phyloP scores from a whole-genome alignment of 30 jellyfish, hydroid and myxozoan genomes.

The Sanderia malayensis region DNA sequence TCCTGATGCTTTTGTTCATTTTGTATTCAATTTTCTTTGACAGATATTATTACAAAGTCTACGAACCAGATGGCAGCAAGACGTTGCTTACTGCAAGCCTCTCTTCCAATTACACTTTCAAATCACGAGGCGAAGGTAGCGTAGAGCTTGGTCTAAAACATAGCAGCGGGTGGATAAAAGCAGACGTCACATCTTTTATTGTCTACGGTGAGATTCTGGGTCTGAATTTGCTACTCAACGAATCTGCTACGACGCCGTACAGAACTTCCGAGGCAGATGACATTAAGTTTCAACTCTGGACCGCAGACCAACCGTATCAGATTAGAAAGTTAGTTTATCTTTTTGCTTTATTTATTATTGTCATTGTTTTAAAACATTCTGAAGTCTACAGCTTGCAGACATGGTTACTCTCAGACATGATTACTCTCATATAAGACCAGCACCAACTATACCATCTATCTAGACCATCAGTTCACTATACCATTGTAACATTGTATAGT shows the following conservation, averaged over 20 bases:
- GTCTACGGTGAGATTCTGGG: conserved; percentile 35
- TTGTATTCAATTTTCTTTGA: neutral
- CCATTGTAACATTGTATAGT: no score
- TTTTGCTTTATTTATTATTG: no score
- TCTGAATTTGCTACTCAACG: conserved; percentile 11
- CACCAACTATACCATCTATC: no score
- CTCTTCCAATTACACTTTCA: conserved; percentile 19
- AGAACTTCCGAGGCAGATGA: neutral
- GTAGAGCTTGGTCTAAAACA: conserved; percentile 19
- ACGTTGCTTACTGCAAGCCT: neutral
- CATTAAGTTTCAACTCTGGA: conserved; percentile 17
- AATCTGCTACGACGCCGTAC: neutral
- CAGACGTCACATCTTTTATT: conserved; percentile 2
- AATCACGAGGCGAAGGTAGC: conserved; percentile 18
- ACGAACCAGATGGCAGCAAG: conserved; percentile 38
- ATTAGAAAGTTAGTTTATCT: conserved; percentile 42
- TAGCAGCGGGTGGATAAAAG: conserved; percentile 31
- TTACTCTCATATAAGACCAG: no score
- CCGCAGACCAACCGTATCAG: conserved; percentile 21
- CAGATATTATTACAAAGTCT: conserved; percentile 24
- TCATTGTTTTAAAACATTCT: no score
- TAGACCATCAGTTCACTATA: no score
- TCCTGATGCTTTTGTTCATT: neutral
- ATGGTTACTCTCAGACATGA: no score
- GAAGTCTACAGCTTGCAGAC: no score